Base-by-base conservation (phyloP, 1,140 invertebrate species). In the Drosophila ficusphila region DNA sequence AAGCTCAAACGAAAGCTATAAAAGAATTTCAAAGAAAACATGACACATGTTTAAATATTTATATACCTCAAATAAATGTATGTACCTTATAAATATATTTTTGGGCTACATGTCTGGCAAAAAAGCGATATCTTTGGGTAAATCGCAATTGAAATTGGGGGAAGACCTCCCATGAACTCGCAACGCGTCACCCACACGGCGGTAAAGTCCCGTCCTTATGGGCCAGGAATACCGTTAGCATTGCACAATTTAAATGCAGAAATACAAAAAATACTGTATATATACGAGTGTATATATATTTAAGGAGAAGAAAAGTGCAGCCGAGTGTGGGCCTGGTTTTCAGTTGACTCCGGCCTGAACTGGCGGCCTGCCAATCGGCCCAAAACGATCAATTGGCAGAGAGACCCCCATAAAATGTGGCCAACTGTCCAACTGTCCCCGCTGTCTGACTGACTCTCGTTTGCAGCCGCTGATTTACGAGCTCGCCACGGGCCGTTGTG, bases 401-500 rank as follows among this genome's bases (percentile, higher is more conserved):
- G 68, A 62, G 78, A 65, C 82, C 82, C 77, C 82, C 82, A 86
- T 82, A 86, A 86, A 88, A 81, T 86, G 81, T 76, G 34, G 74
- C 79, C 79, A 83, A 81, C 34, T 62, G 58, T 62, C 79, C 79
- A 83, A 81, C 34, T 62, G 58, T 62, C 58, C 68, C 61, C 34
- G 31, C 23, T 47, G 46, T 16, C 81, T 86, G 64, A 83, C 79
- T 85, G 79, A 83, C 75, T 83, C 79, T 85, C 79, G 79, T 76
- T 85, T 82, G 69, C 39, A 61, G 36, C 23, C 42, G 49, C 70
- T 90, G 89, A 90, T 90, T 90, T 90, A 90, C 85, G 89, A 90
- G 81, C 79, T 90, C 79, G 73, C 74, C 79, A 88, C 76, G 81
- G 72, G 81, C 69, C 68, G 89, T 90, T 90, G 89, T 89, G 89